Evolutionary conservation across 92 coral and sea anemone genomes (phyloP).

Genomic region (Palythoa heliodiscus): DNA sequence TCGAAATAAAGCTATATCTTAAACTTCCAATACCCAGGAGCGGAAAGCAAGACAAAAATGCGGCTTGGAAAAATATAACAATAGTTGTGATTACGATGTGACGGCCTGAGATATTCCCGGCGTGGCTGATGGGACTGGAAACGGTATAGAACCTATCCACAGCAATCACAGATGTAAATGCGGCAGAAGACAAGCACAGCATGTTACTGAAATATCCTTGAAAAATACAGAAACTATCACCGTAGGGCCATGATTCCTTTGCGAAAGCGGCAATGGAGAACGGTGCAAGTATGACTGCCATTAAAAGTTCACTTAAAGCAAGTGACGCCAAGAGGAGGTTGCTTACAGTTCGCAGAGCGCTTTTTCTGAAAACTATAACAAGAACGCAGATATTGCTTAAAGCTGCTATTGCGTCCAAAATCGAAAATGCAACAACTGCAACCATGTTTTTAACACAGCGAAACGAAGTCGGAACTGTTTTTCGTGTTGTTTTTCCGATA

Average conservation of each 20-base stretch:
- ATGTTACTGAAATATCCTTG: constrained; percentile 72
- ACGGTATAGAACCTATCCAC: constrained; percentile 74
- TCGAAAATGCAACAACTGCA: constrained; percentile 53
- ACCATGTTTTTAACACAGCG: constrained; percentile 21
- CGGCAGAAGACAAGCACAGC: constrained; percentile 66
- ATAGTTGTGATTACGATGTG: constrained; percentile 50
- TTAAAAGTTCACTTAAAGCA: constrained; percentile 67
- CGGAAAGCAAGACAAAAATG: constrained; percentile 78
- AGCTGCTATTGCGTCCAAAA: constrained; percentile 62
- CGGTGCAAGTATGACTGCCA: constrained; percentile 63
- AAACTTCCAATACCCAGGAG: constrained; percentile 69
- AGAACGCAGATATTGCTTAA: constrained; percentile 62
- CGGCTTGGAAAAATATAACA: constrained; percentile 55
- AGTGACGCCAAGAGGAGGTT: constrained; percentile 71
- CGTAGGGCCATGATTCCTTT: constrained; percentile 63
- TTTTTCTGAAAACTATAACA: constrained; percentile 57
- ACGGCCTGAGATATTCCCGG: constrained; percentile 57
- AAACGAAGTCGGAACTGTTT: neutral
- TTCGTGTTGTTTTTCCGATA: neutral
- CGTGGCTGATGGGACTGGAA: constrained; percentile 83
- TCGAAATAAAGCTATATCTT: constrained; percentile 53
- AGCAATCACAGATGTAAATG: constrained; percentile 76
- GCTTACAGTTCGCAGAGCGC: constrained; percentile 70
- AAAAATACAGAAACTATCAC: constrained; percentile 64
- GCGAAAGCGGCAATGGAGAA: constrained; percentile 75